phyloP scores from a whole-genome alignment of 2,113 vertebrate species.

The Lipotes vexillifer region DNA sequence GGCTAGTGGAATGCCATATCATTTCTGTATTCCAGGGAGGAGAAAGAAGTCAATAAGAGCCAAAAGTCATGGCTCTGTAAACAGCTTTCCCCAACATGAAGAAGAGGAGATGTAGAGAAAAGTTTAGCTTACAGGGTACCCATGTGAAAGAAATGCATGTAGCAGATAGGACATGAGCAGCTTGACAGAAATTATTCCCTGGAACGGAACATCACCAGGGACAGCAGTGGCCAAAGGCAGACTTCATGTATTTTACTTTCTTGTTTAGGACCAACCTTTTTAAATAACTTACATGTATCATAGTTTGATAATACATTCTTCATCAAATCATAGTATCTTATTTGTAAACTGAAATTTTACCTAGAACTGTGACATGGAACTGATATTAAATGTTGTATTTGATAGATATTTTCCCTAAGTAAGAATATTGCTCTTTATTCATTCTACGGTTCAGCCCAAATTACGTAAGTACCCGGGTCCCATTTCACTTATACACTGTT shows the following conservation, averaged over 20 bases:
- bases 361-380: background rate
- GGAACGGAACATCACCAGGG: background rate
- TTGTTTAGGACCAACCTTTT: background rate
- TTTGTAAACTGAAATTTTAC: background rate
- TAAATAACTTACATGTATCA: background rate
- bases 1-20: background rate
- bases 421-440: background rate
- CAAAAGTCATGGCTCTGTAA: background rate
- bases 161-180: background rate
- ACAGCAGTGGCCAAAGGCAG: background rate
- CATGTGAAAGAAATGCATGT: background rate
- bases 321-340: background rate
- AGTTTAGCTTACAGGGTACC: background rate
- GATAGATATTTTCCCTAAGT: background rate
- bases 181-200: background rate
- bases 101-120: background rate
- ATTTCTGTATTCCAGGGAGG: background rate
- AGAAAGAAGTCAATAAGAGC: background rate
- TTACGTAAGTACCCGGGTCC: background rate
- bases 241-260: background rate
- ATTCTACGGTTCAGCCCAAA: background rate
- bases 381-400: background rate
- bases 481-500: slow-evolving; percentile 15
- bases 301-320: background rate
- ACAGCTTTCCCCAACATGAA: background rate